Base-by-base conservation (phyloP, 23 tunicate species). In the Phallusia fumigata region DNA sequence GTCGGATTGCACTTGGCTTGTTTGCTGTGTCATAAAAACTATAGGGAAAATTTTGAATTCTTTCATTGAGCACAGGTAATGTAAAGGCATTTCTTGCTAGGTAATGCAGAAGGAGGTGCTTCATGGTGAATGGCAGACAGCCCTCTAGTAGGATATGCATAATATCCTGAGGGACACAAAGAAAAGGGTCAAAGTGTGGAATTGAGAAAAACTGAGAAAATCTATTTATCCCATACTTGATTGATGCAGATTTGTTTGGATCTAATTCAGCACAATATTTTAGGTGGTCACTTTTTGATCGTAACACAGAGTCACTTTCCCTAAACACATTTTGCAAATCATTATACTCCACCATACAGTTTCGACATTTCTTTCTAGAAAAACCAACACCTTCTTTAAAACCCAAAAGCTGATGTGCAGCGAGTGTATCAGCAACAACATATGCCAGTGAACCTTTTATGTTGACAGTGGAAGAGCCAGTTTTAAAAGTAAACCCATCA, bases 331-430 rank as follows among this genome's bases (percentile, higher is more conserved):
- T 45, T 30, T 77, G 53, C 53, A 36, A 30, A 2, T 35, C 30
- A n/a, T 35, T 1, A 19, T 18, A 77, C 19, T 40, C 33, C 2
- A 13, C 35, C 58, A 77, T 40, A 19, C 81, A 77, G 22, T 40
- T 19, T 30, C 81, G 53, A 45, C 81, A 77, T 45, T 77, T 77
- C 35, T 36, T 45, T 18, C 32, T 40, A 19, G 81, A n/a, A 30
- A 77, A 77, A 13, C 81, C 81, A 21, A 77, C 81, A 77, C 81
- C 81, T 35, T 77, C 81, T 45, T 77, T 77, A 13, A 77, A 77
- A 21, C 81, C 81, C 32, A 45, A 30, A 18, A 77, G 32, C 32
- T 77, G 81, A 45, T 77, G 81, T 36, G 53, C 81, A 77, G 81
- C 81, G 2, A 77, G 31, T 21, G 81, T 77, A 30, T 77, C 81